These are phyloP conservation scores for Microcebus griseorufus DNA, from an alignment of 2,113 vertebrate genomes.

Conservation along the genomic window DNA sequence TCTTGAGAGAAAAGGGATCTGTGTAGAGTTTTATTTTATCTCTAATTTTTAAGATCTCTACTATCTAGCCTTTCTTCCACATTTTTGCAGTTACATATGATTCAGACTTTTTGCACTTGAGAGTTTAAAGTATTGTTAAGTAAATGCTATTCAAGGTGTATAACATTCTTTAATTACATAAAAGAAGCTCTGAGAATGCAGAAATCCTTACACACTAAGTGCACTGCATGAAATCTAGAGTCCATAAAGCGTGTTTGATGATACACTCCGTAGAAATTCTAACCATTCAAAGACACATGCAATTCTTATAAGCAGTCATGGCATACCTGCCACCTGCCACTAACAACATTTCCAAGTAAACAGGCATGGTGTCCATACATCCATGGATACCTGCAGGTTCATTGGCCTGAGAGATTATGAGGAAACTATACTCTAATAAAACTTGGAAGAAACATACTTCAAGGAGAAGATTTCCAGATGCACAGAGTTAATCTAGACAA, in stretches of 20 bases:
- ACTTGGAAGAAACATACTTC: neutral
- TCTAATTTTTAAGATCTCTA: neutral
- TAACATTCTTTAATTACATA: neutral
- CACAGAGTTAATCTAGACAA: neutral
- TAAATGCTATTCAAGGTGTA: neutral
- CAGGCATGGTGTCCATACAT: fast-evolving
- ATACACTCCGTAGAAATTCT: neutral
- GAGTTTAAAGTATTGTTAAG: slow-evolving; percentile 8
- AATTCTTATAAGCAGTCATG: neutral
- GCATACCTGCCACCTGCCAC: neutral
- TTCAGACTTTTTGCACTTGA: neutral
- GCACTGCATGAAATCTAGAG: neutral
- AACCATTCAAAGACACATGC: neutral
- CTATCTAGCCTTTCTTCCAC: neutral
- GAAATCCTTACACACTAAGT: neutral
- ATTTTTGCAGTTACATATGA: neutral
- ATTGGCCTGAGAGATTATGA: neutral
- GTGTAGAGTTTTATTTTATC: neutral
- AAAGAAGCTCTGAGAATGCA: neutral
- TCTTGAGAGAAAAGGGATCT: neutral
- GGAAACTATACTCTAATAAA: neutral
- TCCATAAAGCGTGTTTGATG: neutral
- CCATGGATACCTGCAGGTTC: neutral
- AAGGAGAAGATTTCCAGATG: neutral
- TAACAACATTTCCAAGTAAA: neutral